Conservation (phyloP, 2,797 vertebrate species). For the Anabas testudineus region DNA sequence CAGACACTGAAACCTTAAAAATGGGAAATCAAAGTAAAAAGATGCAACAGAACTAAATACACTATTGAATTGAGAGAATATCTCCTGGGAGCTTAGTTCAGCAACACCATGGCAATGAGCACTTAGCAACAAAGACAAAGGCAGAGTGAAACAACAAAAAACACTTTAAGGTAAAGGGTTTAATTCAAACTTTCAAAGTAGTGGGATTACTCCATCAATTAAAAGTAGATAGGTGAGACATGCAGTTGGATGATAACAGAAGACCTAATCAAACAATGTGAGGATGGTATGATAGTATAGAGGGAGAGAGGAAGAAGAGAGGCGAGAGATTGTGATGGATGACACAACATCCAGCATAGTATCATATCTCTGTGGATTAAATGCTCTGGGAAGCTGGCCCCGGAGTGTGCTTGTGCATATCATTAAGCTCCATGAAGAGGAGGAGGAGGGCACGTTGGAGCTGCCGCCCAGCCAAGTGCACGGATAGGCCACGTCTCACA, state of each 20-base stretch:
- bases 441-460: conserved; percentile 67
- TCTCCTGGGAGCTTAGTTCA: conserved; percentile 50
- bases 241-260: conserved; percentile 47
- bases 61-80: conserved; percentile 52
- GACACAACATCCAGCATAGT: conserved; percentile 79
- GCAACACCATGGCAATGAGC: conserved; percentile 35
- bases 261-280: conserved; percentile 51
- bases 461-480: conserved; percentile 72
- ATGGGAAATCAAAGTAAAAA: conserved; percentile 53
- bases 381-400: conserved; percentile 80
- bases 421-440: conserved; percentile 77
- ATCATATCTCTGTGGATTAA: conserved; percentile 84
- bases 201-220: conserved; percentile 36
- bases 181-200: conserved; percentile 46
- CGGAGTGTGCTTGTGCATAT: conserved; percentile 83
- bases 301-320: conserved; percentile 33
- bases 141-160: conserved; percentile 37
- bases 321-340: conserved; percentile 73
- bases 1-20: conserved; percentile 37
- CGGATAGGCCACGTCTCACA: conserved; percentile 70
- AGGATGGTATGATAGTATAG: conserved; percentile 25
- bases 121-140: conserved; percentile 20
- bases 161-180: conserved; percentile 23
- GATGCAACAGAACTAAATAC: conserved; percentile 35
- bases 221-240: conserved; percentile 41